Evolutionary conservation across 2,888 invertebrate species (phyloP).

Genomic region (Volucella bombylans): DNA sequence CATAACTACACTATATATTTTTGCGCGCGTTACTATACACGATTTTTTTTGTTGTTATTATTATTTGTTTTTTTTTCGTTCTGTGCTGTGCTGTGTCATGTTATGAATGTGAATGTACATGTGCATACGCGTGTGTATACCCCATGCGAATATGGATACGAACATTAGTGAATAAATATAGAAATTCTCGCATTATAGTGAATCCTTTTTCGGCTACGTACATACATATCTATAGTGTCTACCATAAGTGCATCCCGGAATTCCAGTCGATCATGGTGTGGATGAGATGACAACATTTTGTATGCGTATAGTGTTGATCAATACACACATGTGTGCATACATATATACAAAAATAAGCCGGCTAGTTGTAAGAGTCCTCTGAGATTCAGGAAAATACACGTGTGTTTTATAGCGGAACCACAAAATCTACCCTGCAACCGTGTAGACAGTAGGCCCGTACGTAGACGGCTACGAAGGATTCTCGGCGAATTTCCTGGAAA

Average conservation of each 20-base stretch:
- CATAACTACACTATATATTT: slow-evolving; percentile 37
- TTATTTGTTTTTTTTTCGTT: slow-evolving; percentile 19
- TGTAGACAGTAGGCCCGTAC: too few relatives aligned
- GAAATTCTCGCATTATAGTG: slow-evolving; percentile 1
- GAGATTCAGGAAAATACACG: slow-evolving; percentile 7
- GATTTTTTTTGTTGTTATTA: slow-evolving; percentile 1
- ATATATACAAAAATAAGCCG: slow-evolving; percentile 27
- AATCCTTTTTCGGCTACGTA: not conserved
- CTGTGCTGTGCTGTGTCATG: too few relatives aligned
- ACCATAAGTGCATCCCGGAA: slow-evolving; percentile 41
- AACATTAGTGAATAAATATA: slow-evolving; percentile 4
- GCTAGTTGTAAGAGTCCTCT: slow-evolving; percentile 38
- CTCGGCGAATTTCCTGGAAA: not conserved
- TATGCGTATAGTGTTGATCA: slow-evolving; percentile 39
- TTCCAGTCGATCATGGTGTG: slow-evolving; percentile 42
- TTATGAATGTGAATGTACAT: not conserved
- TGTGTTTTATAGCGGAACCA: slow-evolving; percentile 36
- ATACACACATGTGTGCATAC: slow-evolving; percentile 12
- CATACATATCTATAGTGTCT: not conserved
- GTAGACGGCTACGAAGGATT: not conserved
- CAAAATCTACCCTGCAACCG: slow-evolving; percentile 23
- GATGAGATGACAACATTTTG: slow-evolving; percentile 47
- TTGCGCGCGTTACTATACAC: slow-evolving; percentile 63
- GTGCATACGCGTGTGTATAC: not conserved
- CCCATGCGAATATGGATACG: not conserved